These are phyloP conservation scores for Oxyura jamaicensis DNA, from an alignment of 2,113 vertebrate species.

Conservation along the genomic window DNA sequence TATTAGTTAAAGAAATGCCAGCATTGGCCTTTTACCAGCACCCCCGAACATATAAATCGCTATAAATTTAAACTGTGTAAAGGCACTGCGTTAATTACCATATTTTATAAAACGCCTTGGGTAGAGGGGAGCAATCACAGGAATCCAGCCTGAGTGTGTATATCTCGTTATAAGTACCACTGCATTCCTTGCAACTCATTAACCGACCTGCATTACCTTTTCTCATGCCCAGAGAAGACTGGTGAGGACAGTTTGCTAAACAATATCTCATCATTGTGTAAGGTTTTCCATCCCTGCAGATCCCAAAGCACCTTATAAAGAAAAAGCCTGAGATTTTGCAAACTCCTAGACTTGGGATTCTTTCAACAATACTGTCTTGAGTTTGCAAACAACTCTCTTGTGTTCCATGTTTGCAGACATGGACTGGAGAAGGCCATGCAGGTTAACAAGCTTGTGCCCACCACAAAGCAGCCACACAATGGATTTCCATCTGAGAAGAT, in stretches of 20 bases:
- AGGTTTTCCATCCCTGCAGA: background rate
- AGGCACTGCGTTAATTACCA: slow-evolving; percentile 79
- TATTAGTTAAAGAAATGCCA: slow-evolving; percentile 85
- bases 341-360: background rate
- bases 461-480: background rate
- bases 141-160: background rate
- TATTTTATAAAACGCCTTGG: slow-evolving; percentile 72
- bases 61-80: slow-evolving; percentile 77
- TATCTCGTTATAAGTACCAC: slow-evolving; percentile 23
- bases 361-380: background rate
- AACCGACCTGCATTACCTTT: background rate
- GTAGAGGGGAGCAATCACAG: slow-evolving; percentile 26
- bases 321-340: background rate
- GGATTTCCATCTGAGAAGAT: background rate
- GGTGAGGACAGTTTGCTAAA: background rate
- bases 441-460: background rate
- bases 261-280: background rate
- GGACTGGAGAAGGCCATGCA: background rate
- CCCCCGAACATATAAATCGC: slow-evolving; percentile 75
- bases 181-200: slow-evolving; percentile 7
- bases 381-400: background rate
- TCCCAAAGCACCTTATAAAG: background rate
- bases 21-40: slow-evolving; percentile 81
- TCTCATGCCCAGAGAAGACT: background rate
- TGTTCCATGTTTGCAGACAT: background rate